Base-by-base conservation (phyloP, 53 echinoderm and acorn worm species). In the Pentamera pediparva region DNA sequence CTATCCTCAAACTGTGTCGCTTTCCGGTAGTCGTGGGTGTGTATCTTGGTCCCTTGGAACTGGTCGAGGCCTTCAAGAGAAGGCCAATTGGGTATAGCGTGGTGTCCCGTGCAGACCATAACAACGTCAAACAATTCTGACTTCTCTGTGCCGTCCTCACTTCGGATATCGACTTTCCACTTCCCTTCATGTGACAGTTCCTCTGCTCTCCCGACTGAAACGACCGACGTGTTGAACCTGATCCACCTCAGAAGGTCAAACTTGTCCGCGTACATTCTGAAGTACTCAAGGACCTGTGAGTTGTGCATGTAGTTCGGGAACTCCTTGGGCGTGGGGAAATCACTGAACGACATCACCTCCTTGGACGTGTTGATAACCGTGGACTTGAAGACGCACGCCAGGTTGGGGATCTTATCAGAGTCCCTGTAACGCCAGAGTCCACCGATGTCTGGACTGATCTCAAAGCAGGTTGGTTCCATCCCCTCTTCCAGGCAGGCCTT, bases 241-340 rank as follows among this genome's bases (percentile, higher is more conserved):
- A 86, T 82, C 43, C 82, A 54, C 50, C 77, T 60, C 35, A 59
- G 32, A 5, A 86, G 60, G 17, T 53, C 49, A 73, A 86, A 86
- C 2, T 72, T 76, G 4, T 86, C 73, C 10, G 70, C 69, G 31
- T 69, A 86, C 32, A 86, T 76, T 8, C 36, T 47, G 35, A 73
- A 62, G 36, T 85, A 85, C 36, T 74, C 48, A 15, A 63, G 30
- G 21, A 92, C 86, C 73, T 78, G 71, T 15, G 50, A 62, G 80
- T 92, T 89, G 74, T 92, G 92, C 92, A 92, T 92, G 78, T 59
- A 92, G 73, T 92, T 92, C 17, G 92, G 92, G 43, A 62, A 92
- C 13, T 92, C 89, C 5, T 64, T 76, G 5, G 92, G 92, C 19
- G 84, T 79, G 6, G 92, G 92, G 62, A 86, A 92, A 51, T 89